phyloP scores from a whole-genome alignment of 1,140 invertebrate species.

The Dreissena rostriformis region DNA sequence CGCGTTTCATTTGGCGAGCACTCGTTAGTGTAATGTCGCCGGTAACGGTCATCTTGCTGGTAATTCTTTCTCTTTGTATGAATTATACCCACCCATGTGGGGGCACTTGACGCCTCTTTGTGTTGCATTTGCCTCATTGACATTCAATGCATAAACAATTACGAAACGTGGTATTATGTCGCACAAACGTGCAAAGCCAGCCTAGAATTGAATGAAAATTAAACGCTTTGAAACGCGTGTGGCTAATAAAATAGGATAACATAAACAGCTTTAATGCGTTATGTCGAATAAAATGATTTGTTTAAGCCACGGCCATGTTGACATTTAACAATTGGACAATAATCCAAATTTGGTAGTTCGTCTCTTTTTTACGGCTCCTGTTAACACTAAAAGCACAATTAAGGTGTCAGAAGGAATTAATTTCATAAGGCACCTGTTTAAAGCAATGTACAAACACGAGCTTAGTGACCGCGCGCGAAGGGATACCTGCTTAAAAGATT shows the following conservation, averaged over 20 bases:
- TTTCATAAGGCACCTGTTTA: neutral
- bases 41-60: neutral
- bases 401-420: conserved; percentile 33
- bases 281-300: too few species aligned
- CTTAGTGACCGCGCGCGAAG: too few species aligned
- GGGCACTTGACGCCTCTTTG: neutral
- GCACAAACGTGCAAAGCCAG: conserved; percentile 40
- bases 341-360: conserved; percentile 11
- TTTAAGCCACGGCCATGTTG: conserved; percentile 1
- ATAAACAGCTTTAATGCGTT: too few species aligned
- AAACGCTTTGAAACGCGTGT: conserved; percentile 51
- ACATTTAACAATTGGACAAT: conserved; percentile 38
- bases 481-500: too few species aligned
- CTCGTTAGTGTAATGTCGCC: neutral
- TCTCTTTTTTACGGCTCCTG: neutral
- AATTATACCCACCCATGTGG: neutral
- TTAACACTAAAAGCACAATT: conserved; percentile 26
- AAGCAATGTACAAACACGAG: too few species aligned
- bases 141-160: conserved; percentile 50
- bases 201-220: conserved; percentile 48
- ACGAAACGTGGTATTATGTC: conserved; percentile 41
- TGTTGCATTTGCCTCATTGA: conserved; percentile 1
- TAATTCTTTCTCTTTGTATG: neutral
- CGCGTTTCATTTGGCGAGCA: neutral
- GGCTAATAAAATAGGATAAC: conserved; percentile 28